These are phyloP conservation scores for Nyctibius bracteatus DNA, from an alignment of 2,113 vertebrate genomes.

Conservation along the genomic window DNA sequence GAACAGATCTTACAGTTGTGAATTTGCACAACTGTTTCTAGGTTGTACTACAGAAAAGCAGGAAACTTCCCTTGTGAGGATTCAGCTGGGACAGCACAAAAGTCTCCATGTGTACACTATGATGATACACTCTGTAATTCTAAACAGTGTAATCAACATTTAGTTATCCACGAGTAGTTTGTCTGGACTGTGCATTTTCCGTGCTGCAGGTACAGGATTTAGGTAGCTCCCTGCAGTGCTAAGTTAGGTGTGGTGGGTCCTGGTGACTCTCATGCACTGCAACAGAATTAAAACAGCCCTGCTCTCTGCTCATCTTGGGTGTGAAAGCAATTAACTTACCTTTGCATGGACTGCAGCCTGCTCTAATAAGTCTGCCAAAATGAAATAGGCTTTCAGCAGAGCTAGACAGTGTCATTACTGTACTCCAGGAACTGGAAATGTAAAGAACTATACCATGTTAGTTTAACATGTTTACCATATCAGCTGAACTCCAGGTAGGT, in stretches of 20 bases:
- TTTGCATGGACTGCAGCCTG: background rate
- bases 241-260: rapidly evolving
- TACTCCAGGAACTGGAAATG: background rate
- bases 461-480: background rate
- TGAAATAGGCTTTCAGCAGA: background rate
- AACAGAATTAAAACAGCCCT: background rate
- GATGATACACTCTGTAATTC: background rate
- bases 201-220: background rate
- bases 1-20: background rate
- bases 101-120: background rate
- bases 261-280: rapidly evolving
- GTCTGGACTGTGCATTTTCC: background rate
- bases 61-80: background rate
- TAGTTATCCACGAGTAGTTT: background rate
- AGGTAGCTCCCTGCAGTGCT: background rate
- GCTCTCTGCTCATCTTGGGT: background rate
- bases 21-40: background rate
- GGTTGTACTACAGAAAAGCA: background rate
- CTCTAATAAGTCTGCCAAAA: background rate
- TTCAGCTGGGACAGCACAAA: background rate
- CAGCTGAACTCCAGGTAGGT: background rate
- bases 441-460: background rate
- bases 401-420: background rate
- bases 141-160: background rate
- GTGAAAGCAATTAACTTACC: background rate